Conservation (phyloP, 2,113 vertebrate genomes). For the Rhabdomys dilectus region DNA sequence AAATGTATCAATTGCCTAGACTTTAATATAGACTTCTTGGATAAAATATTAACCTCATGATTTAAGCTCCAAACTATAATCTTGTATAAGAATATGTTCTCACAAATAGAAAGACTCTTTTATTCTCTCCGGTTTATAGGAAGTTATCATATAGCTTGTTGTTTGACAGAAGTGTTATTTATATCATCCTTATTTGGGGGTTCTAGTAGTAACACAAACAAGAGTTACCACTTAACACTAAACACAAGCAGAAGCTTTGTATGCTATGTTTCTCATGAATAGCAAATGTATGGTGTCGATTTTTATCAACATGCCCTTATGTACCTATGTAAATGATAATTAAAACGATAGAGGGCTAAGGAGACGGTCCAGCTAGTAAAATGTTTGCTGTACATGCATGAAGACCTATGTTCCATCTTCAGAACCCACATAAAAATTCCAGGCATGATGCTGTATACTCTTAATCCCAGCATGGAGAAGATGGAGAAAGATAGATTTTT, state of each 20-base stretch:
- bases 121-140: neutral
- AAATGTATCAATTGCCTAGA: conserved; percentile 15
- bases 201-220: neutral
- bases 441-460: neutral
- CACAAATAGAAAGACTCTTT: neutral
- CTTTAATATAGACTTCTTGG: neutral
- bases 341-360: neutral
- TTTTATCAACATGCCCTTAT: neutral
- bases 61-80: neutral
- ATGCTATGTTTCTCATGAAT: neutral
- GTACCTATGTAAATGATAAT: neutral
- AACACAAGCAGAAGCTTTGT: neutral
- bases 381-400: neutral
- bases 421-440: neutral
- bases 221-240: neutral
- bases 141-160: neutral
- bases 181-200: neutral
- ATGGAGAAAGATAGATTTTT: neutral
- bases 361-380: neutral
- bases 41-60: neutral
- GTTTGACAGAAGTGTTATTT: neutral
- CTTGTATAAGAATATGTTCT: neutral
- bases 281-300: neutral
- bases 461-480: neutral
- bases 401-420: no score